phyloP scores from a whole-genome alignment of 1,140 invertebrate genomes.

The Camponotus floridanus region DNA sequence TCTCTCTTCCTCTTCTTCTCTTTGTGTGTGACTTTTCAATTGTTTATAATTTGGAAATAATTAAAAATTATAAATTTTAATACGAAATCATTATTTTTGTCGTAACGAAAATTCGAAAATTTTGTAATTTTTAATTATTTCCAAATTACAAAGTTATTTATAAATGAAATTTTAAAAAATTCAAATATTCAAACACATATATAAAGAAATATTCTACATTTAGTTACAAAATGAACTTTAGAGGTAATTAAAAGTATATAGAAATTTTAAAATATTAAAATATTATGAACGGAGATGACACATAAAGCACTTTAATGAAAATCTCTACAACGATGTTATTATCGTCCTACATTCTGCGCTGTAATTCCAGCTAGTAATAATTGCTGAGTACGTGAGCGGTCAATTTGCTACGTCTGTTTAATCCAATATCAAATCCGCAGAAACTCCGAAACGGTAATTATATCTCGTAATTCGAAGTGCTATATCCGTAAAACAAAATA shows the following conservation, averaged over 20 bases:
- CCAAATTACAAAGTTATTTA: not conserved
- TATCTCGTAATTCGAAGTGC: not conserved
- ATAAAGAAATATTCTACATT: constrained; percentile 24
- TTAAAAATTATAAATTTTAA: not conserved
- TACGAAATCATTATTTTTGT: not conserved
- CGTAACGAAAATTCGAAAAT: not conserved
- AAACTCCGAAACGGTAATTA: constrained; percentile 44
- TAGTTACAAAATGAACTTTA: constrained; percentile 29
- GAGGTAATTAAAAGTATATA: constrained; percentile 18
- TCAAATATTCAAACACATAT: not conserved
- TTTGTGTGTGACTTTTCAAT: not conserved
- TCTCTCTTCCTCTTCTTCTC: no score
- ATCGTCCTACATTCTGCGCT: constrained; percentile 16
- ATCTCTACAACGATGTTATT: constrained; percentile 44
- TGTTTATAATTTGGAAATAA: not conserved
- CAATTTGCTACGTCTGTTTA: constrained; percentile 55
- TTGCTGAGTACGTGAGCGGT: constrained; percentile 35
- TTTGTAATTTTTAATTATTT: not conserved
- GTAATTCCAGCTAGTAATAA: constrained; percentile 49
- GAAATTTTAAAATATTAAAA: constrained; percentile 42
- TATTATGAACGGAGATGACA: constrained; percentile 4
- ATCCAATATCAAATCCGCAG: constrained; percentile 51
- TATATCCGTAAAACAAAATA: constrained; percentile 15
- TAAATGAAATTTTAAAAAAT: constrained; percentile 3
- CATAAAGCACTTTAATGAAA: constrained; percentile 46